Base-by-base conservation (phyloP, 2,797 vertebrate genomes). In the Centroberyx gerrardi region DNA sequence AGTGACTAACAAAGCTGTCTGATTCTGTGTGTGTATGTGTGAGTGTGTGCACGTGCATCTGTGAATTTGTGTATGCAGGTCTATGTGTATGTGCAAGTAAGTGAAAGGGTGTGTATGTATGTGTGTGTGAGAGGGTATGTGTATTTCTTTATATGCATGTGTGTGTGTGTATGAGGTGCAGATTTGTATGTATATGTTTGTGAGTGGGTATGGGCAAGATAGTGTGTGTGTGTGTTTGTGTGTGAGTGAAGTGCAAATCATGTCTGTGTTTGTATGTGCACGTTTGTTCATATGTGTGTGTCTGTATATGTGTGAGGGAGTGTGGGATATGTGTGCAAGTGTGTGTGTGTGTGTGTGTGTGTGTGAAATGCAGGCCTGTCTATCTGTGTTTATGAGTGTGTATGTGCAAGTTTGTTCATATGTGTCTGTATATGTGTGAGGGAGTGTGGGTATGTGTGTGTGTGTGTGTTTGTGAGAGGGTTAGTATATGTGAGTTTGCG, bases 1-100 rank as follows among this genome's bases (percentile, higher is more conserved):
- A 33, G 9, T 44, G 42, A 44, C 42, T 44, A 10, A 44, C 13
- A 48, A 48, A 48, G 18, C 12, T 44, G n/a, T 44, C n/a, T 42
- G 38, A 13, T 3, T 61, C n/a, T 60, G 54, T 31, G 54, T 10
- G 54, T 31, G 27, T 56, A 28, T 56, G 54, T 58, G 55, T 58
- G 31, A 5, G 14, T n/a, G 29, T 33, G 29, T 33, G 28, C 5
- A 15, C 4, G 13, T 36, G 55, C 36, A 7, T 28, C 0, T 55
- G 22, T 54, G 22, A 17, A 42, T 62, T 18, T 62, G 58, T 29
- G 38, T 72, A 36, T 62, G 69, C 14, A 9, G 13, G 28, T 56
- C 56, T 44, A 28, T 64, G 3, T 69, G 44, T 40, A 28, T 51
- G 36, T 55, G 63, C 49, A 22, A 22, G 22, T 22, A 22, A 22